phyloP scores from a whole-genome alignment of 37 sponge, comb jelly and placozoan species.

The Eunapius fragilis region DNA sequence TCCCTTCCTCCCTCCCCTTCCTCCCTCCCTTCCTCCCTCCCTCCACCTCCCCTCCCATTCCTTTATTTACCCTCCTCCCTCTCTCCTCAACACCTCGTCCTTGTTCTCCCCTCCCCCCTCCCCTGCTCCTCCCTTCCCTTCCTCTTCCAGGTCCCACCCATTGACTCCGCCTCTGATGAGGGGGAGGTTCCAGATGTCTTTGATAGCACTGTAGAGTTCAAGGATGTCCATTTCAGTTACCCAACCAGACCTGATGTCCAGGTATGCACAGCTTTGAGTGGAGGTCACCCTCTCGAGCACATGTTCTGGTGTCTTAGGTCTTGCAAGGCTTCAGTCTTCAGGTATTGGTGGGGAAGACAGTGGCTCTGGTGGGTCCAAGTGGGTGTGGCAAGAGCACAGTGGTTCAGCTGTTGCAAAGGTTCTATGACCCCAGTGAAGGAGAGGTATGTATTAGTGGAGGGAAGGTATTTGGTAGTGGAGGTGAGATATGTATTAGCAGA shows the following conservation, averaged over 20 bases:
- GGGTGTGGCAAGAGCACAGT: slow-evolving; percentile 90
- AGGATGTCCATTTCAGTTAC: slow-evolving; percentile 45
- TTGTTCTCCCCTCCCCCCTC: background rate
- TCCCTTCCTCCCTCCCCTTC: background rate
- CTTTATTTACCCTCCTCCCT: background rate
- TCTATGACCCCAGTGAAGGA: slow-evolving; percentile 70
- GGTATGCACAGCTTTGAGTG: background rate
- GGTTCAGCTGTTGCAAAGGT: slow-evolving; percentile 74
- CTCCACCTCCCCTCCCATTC: background rate
- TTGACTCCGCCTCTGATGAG: slow-evolving; percentile 38
- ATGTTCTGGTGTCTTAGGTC: slow-evolving; percentile 17
- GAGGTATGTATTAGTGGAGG: slow-evolving; percentile 7
- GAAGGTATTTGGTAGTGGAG: background rate
- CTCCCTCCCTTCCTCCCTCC: background rate
- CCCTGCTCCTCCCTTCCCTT: background rate
- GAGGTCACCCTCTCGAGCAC: background rate
- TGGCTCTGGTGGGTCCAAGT: slow-evolving; percentile 86
- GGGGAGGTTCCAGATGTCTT: slow-evolving; percentile 30
- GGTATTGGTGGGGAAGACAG: slow-evolving; percentile 58
- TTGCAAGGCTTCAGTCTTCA: slow-evolving; percentile 50
- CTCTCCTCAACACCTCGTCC: background rate
- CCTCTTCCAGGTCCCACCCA: slow-evolving; percentile 10
- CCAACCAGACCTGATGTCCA: slow-evolving; percentile 48
- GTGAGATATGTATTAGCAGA: too few relatives aligned
- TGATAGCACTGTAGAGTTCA: slow-evolving; percentile 47